These are phyloP conservation scores for Spondyliosoma cantharus DNA, from an alignment of 2,797 vertebrate genomes.

Conservation along the genomic window DNA sequence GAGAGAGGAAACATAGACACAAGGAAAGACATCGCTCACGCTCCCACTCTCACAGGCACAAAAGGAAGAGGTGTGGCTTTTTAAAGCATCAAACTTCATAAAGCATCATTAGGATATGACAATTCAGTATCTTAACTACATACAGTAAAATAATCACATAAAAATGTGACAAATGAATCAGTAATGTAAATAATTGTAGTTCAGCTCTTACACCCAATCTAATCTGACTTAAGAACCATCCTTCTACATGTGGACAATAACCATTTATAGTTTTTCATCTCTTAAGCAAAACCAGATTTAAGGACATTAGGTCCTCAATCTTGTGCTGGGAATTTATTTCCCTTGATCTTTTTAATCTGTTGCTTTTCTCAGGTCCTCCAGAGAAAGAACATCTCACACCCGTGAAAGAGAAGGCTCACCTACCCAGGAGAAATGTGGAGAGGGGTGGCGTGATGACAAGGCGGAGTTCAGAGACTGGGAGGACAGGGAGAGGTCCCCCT, in stretches of 20 bases:
- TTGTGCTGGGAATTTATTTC: background rate
- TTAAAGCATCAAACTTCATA: background rate
- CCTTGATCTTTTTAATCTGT: background rate
- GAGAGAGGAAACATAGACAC: slow-evolving; percentile 85
- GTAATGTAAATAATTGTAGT: too few relatives aligned
- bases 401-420: slow-evolving; percentile 74
- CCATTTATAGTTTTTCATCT: too few relatives aligned
- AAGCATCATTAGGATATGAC: background rate
- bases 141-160: too few relatives aligned
- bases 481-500: slow-evolving; percentile 71
- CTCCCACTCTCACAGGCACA: slow-evolving; percentile 86
- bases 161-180: too few relatives aligned
- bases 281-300: background rate
- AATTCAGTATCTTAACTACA: background rate
- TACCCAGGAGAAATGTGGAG: slow-evolving; percentile 76
- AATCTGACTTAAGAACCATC: background rate
- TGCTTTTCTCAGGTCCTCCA: slow-evolving; percentile 72
- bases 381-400: slow-evolving; percentile 78
- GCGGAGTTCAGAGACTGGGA: slow-evolving; percentile 66
- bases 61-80: slow-evolving; percentile 82
- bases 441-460: slow-evolving; percentile 70
- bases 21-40: slow-evolving; percentile 86
- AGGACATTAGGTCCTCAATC: background rate
- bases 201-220: too few relatives aligned
- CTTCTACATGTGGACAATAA: background rate